Evolutionary conservation across 2,797 vertebrate species (phyloP).

Genomic region (Cyprinodon diabolis): DNA sequence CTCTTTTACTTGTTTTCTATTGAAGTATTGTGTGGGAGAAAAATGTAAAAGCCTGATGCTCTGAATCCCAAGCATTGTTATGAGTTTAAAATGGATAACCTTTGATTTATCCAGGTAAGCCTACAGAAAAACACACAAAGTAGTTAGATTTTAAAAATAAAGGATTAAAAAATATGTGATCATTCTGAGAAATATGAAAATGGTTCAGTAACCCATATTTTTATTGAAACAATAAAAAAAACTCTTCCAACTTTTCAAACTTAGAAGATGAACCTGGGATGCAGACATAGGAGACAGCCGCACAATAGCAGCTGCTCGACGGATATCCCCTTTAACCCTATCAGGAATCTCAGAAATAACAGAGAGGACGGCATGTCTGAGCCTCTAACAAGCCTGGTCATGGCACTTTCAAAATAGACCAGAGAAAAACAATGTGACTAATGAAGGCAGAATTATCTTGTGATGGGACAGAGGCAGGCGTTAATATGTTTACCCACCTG

Average conservation of each 20-base stretch:
- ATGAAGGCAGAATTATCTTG: conserved; percentile 56
- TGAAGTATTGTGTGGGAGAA: background rate
- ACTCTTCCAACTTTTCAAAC: background rate
- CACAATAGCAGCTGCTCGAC: conserved; percentile 49
- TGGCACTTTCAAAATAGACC: conserved; percentile 62
- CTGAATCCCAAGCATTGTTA: too few species aligned
- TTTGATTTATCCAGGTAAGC: too few species aligned
- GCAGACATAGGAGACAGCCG: background rate
- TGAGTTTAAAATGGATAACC: too few species aligned
- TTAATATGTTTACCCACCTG: conserved; percentile 42
- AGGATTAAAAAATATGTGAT: background rate
- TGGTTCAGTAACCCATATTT: conserved; percentile 9
- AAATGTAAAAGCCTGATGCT: background rate
- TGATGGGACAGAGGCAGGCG: conserved; percentile 15
- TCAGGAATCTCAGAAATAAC: conserved; percentile 68
- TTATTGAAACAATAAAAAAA: background rate
- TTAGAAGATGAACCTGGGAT: conserved; percentile 1
- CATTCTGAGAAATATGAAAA: background rate
- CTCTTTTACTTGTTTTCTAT: background rate
- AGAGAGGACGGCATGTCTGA: conserved; percentile 48
- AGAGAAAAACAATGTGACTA: conserved; percentile 62
- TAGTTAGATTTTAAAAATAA: too few species aligned
- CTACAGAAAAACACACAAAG: background rate
- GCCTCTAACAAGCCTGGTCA: conserved; percentile 65
- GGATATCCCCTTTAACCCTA: conserved; percentile 30